Percentiles rank a stretch among this genome's conserved stretches.
phyloP scores from a whole-genome alignment of 2,888 invertebrate species.

The Cheilosia scutellata region DNA sequence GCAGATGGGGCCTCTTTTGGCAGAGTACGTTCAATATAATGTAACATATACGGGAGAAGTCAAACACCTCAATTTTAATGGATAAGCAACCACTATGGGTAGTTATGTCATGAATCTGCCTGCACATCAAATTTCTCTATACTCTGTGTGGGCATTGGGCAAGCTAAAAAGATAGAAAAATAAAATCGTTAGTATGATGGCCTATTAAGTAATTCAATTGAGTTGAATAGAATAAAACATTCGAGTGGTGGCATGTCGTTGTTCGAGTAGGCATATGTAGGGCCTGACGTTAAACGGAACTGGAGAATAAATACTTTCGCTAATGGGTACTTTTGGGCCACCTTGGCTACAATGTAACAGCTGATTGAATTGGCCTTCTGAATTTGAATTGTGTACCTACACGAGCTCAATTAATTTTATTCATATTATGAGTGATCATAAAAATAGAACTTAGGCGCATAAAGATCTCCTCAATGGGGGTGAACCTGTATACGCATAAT shows the following conservation, averaged over 20 bases:
- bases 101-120: constrained; percentile 40
- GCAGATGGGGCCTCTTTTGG: constrained; percentile 23
- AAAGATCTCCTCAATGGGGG: no score
- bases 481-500: no score
- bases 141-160: constrained; percentile 9
- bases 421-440: not conserved
- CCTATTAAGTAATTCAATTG: constrained; percentile 71
- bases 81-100: constrained; percentile 21
- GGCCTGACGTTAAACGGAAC: constrained; percentile 12
- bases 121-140: constrained; percentile 39
- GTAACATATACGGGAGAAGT: constrained; percentile 37
- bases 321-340: constrained; percentile 38
- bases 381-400: not conserved
- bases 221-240: constrained; percentile 62
- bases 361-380: constrained; percentile 43
- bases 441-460: no score
- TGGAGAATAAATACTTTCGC: constrained; percentile 24
- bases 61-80: constrained; percentile 68
- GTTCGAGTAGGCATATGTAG: not conserved
- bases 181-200: constrained; percentile 18
- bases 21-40: no score
- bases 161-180: constrained; percentile 25
- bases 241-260: constrained; percentile 59
- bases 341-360: constrained; percentile 21
- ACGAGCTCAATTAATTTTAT: not conserved